These are phyloP conservation scores for Pseudolycoriella hygida DNA, from an alignment of 2,888 invertebrate genomes.

Conservation along the genomic window DNA sequence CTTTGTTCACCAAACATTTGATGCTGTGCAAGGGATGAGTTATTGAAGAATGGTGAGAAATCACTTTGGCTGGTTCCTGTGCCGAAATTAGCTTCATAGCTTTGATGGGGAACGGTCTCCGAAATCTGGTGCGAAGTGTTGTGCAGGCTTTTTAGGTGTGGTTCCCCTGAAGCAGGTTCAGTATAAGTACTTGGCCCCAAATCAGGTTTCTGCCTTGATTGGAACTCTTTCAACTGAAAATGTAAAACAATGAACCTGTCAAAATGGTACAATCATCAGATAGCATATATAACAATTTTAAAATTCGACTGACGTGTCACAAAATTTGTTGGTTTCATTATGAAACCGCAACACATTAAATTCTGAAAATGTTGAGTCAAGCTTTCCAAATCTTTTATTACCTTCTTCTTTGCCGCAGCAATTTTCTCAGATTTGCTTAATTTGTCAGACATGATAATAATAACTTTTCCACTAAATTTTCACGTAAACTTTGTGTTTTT, in stretches of 20 bases:
- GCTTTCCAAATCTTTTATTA: conserved; percentile 11
- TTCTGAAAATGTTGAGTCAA: neutral
- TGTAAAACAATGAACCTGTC: neutral
- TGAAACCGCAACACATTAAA: too few relatives aligned
- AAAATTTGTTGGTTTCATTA: neutral
- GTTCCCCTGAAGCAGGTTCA: neutral
- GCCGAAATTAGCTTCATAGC: too few relatives aligned
- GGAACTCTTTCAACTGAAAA: conserved; percentile 21
- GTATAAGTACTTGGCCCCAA: neutral
- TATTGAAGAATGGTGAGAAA: too few relatives aligned
- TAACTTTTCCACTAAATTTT: too few relatives aligned
- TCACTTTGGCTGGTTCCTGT: too few relatives aligned
- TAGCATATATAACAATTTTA: neutral
- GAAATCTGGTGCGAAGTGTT: neutral
- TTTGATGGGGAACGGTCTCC: neutral
- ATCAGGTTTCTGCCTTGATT: conserved; percentile 14
- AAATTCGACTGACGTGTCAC: conserved; percentile 5
- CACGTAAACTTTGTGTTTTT: too few relatives aligned
- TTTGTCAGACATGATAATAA: too few relatives aligned
- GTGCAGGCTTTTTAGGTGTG: neutral
- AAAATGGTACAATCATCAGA: conserved; percentile 9
- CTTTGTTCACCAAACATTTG: too few relatives aligned
- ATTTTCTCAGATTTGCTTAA: conserved; percentile 21
- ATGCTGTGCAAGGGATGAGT: too few relatives aligned
- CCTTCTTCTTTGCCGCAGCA: conserved; percentile 28